These are phyloP conservation scores for Megastigmus dorsalis DNA, from an alignment of 2,888 invertebrate species.

Conservation along the genomic window DNA sequence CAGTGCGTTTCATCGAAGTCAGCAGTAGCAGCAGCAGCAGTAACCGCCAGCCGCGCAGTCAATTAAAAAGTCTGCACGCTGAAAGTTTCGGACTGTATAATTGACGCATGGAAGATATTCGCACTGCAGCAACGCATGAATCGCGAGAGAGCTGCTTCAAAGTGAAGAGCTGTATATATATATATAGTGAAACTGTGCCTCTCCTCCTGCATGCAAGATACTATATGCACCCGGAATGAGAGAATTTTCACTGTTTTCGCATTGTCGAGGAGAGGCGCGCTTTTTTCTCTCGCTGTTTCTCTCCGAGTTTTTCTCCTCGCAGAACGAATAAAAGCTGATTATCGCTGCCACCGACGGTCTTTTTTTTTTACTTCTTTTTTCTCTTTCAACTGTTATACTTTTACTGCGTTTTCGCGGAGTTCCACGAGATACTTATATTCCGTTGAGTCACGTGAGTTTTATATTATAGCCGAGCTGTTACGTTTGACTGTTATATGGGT, in stretches of 20 bases:
- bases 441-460: background rate
- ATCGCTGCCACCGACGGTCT: background rate
- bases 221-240: background rate
- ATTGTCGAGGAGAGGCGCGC: background rate
- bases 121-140: background rate
- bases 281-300: background rate
- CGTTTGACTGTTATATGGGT: background rate
- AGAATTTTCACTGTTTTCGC: constrained; percentile 4
- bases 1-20: constrained; percentile 26
- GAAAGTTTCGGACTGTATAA: constrained; percentile 21
- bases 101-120: background rate
- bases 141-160: background rate
- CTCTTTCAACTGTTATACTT: background rate
- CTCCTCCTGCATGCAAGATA: background rate
- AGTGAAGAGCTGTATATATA: background rate
- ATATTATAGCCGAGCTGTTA: background rate
- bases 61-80: constrained; percentile 25
- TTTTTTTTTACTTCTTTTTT: too few species aligned
- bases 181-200: background rate
- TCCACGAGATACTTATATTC: background rate
- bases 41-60: background rate
- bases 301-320: background rate
- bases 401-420: background rate
- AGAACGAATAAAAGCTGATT: background rate
- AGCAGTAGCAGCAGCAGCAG: background rate